Conservation (phyloP, 2,888 invertebrate genomes). For the Clitarchus hookeri region DNA sequence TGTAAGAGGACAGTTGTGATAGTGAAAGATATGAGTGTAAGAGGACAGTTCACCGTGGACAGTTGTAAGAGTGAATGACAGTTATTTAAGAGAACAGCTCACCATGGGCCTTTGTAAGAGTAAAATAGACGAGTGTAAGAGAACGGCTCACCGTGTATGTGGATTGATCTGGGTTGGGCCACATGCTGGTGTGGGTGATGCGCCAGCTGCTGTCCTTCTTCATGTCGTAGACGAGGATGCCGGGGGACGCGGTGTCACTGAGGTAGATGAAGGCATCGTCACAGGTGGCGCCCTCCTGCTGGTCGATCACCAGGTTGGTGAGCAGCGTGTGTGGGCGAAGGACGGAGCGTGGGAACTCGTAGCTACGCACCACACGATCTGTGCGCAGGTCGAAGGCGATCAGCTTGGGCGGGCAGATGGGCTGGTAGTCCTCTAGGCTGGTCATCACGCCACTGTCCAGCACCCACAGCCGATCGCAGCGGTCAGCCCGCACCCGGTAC, state of each 20-base stretch:
- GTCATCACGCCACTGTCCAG: constrained; percentile 75
- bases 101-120: too few relatives aligned
- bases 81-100: too few relatives aligned
- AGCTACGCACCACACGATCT: constrained; percentile 65
- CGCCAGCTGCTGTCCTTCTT: constrained; percentile 79
- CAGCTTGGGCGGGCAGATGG: constrained; percentile 78
- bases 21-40: too few relatives aligned
- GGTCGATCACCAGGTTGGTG: constrained; percentile 80
- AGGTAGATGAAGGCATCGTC: constrained; percentile 81
- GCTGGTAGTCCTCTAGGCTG: constrained; percentile 42
- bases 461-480: constrained; percentile 83
- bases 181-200: constrained; percentile 80
- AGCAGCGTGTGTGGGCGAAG: constrained; percentile 75
- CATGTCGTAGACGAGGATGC: constrained; percentile 68
- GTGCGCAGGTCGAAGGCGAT: constrained; percentile 78
- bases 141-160: constrained; percentile 60
- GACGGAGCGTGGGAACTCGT: constrained; percentile 70
- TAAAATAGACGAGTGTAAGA: too few relatives aligned
- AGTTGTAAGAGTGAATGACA: too few relatives aligned
- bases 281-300: constrained; percentile 60
- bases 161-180: constrained; percentile 79
- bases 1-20: too few relatives aligned
- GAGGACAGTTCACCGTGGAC: too few relatives aligned
- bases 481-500: constrained; percentile 74
- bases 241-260: constrained; percentile 78